Conservation (phyloP, 2,888 invertebrate species). For the Xanthorhoe designata region DNA sequence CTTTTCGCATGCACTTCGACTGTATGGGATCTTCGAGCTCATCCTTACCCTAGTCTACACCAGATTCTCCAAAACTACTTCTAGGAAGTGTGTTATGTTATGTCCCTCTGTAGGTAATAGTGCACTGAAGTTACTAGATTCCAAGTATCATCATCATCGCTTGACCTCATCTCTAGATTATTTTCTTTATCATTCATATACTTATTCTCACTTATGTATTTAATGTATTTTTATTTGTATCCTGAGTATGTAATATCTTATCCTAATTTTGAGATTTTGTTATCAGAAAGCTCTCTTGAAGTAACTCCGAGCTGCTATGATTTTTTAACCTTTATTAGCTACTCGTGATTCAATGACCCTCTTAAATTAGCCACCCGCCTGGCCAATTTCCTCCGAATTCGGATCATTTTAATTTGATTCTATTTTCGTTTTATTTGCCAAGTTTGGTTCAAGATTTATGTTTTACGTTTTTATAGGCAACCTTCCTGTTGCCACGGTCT, state of each 20-base stretch:
- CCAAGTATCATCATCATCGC: no score
- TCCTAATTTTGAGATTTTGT: neutral
- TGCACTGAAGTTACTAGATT: no score
- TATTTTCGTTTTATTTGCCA: conserved; percentile 35
- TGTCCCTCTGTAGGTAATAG: no score
- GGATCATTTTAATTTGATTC: conserved; percentile 27
- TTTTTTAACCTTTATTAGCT: conserved; percentile 20
- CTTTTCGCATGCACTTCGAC: no score
- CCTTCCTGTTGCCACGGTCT: conserved; percentile 26
- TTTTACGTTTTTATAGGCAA: conserved; percentile 14
- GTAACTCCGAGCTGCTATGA: neutral
- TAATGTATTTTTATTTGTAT: neutral
- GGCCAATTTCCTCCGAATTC: conserved; percentile 21
- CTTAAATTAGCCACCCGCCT: conserved; percentile 20
- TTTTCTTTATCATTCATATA: neutral
- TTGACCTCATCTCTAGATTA: no score
- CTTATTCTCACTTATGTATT: no score
- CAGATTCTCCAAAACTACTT: no score
- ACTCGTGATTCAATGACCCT: conserved; percentile 11
- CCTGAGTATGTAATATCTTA: neutral
- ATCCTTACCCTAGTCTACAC: no score
- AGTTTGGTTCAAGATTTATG: conserved; percentile 17
- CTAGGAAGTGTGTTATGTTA: no score
- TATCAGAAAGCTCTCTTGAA: neutral
- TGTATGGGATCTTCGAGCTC: no score